Evolutionary conservation across 92 coral and sea anemone species (phyloP), one percentile per base, ranked within the genome.

Genomic region (Bergia puertoricense): DNA sequence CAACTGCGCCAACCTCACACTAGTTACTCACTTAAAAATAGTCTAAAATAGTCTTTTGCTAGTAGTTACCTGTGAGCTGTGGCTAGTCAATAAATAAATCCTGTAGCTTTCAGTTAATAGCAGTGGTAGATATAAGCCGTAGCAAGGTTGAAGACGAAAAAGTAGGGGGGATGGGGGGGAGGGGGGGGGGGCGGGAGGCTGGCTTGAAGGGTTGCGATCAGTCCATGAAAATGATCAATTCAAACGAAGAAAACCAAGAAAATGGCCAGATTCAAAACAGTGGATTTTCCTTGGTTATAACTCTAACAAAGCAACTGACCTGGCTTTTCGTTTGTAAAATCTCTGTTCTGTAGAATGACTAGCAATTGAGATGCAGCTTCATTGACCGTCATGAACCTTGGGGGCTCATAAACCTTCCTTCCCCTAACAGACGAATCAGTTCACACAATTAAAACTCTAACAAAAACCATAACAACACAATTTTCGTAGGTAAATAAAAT

Each of bases 341-440:
- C 93, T 23, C 96, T 89, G 76, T 81, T 93, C 86, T 86, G 89
- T 10, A 94, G 93, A 5, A 97, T 90, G 65, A 92, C 99, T 41
- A 97, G 93, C 42, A 97, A 89, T 77, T 97, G 99, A 43, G 81
- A 80, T 1, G 92, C 98, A 71, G 99, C 99, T 89, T 93, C 95
- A 76, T 89, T 92, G 23, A 95, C 99, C 16, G 96, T 89, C 99
- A 97, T 95, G 89, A 93, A 97, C 6, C 97, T 89, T 6, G 99
- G 99, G 11, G 99, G 99, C 44, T 97, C 98, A 76, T 90, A 97
- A 6, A 97, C 84, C 85, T 95, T 96, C 57, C 93, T 92, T 18
- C 98, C 96, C 75, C 98, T 96, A 81, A 16, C 51, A 41, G 6
- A n/a, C 7, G n/a, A 7, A 56, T 18, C n/a, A 78, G 74, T 36